phyloP scores from a whole-genome alignment of 2,797 vertebrate genomes.

The Mustela erminea region DNA sequence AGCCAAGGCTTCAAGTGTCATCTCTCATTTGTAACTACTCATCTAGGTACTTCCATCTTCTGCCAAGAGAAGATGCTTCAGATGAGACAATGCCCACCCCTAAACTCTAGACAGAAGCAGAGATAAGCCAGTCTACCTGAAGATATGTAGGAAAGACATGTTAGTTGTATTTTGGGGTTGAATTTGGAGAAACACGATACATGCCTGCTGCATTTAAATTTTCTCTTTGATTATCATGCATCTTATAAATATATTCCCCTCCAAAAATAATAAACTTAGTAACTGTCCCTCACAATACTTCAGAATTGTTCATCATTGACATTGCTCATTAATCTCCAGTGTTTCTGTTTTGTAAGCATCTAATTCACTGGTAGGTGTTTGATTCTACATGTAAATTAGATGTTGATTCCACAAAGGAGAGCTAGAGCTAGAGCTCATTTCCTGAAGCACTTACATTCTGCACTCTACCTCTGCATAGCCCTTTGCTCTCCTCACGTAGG shows the following conservation, averaged over 20 bases:
- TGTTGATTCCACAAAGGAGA: background rate
- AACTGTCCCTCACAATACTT: background rate
- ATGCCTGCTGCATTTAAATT: background rate
- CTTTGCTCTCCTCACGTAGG: background rate
- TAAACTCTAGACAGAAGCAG: background rate
- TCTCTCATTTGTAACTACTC: background rate
- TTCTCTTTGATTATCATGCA: background rate
- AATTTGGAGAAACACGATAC: background rate
- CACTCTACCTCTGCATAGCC: background rate
- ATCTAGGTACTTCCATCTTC: background rate
- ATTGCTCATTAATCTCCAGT: background rate
- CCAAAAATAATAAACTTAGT: background rate
- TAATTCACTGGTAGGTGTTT: background rate
- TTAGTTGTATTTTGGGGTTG: background rate
- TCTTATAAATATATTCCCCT: background rate
- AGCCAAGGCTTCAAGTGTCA: background rate
- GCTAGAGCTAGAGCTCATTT: background rate
- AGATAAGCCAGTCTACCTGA: background rate
- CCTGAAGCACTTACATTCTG: background rate
- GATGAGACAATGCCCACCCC: background rate
- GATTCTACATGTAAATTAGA: constrained; percentile 19
- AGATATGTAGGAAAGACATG: background rate
- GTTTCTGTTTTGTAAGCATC: background rate
- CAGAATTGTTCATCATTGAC: background rate
- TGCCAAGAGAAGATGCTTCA: background rate